Evolutionary conservation across 2,797 vertebrate genomes (phyloP).

Genomic region (Gallinago solitaria): DNA sequence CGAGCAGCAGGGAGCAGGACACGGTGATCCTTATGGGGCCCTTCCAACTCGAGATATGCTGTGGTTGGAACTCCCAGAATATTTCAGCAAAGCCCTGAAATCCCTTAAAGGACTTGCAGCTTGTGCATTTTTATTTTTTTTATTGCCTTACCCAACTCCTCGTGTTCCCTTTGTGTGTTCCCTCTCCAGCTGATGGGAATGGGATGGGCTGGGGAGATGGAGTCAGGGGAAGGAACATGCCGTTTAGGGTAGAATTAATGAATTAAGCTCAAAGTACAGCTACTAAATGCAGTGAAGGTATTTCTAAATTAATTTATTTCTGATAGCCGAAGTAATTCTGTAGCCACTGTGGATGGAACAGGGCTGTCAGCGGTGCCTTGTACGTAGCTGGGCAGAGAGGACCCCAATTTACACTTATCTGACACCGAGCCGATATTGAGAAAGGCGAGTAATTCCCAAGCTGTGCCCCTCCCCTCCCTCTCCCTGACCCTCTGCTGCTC

Average conservation of each 20-base stretch:
- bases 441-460: neutral
- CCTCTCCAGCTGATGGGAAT: neutral
- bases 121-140: neutral
- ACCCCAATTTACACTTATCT: neutral
- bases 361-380: neutral
- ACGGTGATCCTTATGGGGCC: neutral
- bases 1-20: neutral
- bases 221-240: neutral
- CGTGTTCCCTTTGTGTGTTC: neutral
- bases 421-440: neutral
- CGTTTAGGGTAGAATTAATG: neutral
- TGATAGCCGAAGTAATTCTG: neutral
- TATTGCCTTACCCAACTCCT: neutral
- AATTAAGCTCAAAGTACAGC: neutral
- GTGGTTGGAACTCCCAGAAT: neutral
- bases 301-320: neutral
- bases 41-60: neutral
- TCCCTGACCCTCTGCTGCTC: neutral
- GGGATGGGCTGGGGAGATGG: neutral
- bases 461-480: neutral
- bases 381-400: rapidly evolving
- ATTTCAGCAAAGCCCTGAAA: neutral
- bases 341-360: neutral
- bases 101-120: neutral
- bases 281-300: neutral